Evolutionary conservation across 2,888 invertebrate species (phyloP).

Genomic region (Formica aserva): DNA sequence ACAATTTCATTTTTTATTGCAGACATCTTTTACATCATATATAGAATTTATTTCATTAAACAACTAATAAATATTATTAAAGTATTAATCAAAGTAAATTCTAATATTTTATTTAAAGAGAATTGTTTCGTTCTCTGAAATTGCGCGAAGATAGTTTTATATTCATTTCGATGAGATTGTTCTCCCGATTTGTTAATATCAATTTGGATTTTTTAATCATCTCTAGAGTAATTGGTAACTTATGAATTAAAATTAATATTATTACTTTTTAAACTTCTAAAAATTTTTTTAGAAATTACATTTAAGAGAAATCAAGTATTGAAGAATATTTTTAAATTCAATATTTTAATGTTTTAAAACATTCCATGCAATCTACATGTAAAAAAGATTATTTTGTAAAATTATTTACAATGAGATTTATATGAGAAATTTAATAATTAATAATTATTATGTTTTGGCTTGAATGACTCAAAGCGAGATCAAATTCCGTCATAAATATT

Average conservation of each 20-base stretch:
- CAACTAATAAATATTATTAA: no score
- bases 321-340: neutral
- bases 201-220: no score
- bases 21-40: no score
- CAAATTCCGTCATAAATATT: neutral
- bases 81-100: no score
- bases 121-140: no score
- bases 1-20: no score
- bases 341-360: neutral
- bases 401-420: neutral
- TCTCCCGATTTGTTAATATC: no score
- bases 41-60: no score
- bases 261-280: neutral
- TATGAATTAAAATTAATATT: neutral
- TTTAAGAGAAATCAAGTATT: neutral
- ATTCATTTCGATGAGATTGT: no score
- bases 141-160: no score
- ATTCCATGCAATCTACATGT: neutral
- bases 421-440: neutral
- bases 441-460: neutral
- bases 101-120: no score
- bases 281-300: neutral
- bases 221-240: no score
- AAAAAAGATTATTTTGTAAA: neutral
- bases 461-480: neutral